phyloP scores from a whole-genome alignment of 2,888 invertebrate genomes.

The Bursaphelenchus okinawaensis region DNA sequence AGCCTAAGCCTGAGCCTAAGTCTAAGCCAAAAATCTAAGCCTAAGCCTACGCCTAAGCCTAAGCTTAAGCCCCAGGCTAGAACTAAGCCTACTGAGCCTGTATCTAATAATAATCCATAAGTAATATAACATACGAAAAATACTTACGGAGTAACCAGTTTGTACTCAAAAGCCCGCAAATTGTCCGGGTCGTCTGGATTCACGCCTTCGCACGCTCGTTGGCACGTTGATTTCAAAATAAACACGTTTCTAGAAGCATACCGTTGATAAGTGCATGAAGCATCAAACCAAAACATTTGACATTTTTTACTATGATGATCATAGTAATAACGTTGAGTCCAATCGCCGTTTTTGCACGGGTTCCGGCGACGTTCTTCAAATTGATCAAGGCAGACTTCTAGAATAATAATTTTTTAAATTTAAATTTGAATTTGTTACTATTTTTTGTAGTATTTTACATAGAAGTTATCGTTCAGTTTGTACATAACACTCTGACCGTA shows the following conservation, averaged over 20 bases:
- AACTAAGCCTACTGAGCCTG: no score
- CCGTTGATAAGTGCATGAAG: constrained; percentile 30
- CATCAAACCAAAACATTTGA: constrained; percentile 54
- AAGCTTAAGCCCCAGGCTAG: no score
- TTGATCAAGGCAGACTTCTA: constrained; percentile 25
- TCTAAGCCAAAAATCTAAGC: no score
- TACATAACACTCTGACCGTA: neutral
- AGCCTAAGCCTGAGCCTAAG: no score
- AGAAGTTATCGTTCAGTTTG: neutral
- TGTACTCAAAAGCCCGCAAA: constrained; percentile 5
- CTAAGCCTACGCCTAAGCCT: no score
- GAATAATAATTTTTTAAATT: neutral
- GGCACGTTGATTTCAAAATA: constrained; percentile 26
- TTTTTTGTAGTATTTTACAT: no score
- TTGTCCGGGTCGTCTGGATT: constrained; percentile 2
- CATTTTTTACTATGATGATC: constrained; percentile 27
- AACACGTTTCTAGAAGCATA: constrained; percentile 28
- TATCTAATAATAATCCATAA: no score
- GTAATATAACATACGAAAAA: no score
- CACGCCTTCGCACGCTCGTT: constrained; percentile 24
- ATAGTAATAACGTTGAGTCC: constrained; percentile 33
- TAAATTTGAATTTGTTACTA: no score
- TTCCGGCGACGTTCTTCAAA: constrained; percentile 26
- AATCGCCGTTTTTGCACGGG: constrained; percentile 23
- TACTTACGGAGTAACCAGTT: neutral